Percentiles rank a stretch among this genome's conserved stretches.
Evolutionary conservation across 2,797 vertebrate species (phyloP).

Genomic region (Fistularia tabacaria): DNA sequence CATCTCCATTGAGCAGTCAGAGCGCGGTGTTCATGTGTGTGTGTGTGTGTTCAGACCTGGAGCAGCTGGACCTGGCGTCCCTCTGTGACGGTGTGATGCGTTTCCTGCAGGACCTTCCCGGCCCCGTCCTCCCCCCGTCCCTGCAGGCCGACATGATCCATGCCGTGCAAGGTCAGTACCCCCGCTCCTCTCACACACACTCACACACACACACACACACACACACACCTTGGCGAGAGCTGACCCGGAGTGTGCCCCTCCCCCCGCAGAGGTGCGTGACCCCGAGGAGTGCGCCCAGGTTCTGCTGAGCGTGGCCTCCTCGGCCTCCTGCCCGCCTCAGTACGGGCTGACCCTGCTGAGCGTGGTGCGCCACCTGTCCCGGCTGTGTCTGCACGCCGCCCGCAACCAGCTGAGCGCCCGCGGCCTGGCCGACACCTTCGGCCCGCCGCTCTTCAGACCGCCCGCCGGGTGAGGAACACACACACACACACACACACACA

Average conservation of each 20-base stretch:
- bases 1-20: background rate
- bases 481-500: background rate
- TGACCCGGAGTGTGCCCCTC: background rate
- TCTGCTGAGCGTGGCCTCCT: conserved; percentile 79
- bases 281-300: conserved; percentile 82
- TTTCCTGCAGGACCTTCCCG: conserved; percentile 86
- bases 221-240: background rate
- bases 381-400: conserved; percentile 75
- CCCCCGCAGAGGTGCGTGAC: conserved; percentile 78
- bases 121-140: conserved; percentile 80
- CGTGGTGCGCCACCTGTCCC: conserved; percentile 86
- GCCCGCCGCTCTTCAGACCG: conserved; percentile 82
- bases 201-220: no score
- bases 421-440: conserved; percentile 81
- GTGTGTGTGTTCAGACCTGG: conserved; percentile 74
- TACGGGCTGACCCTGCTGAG: conserved; percentile 87
- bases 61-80: conserved; percentile 77
- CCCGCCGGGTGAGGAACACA: conserved; percentile 65
- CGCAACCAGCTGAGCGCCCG: conserved; percentile 80
- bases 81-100: conserved; percentile 83
- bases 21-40: background rate
- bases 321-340: conserved; percentile 81
- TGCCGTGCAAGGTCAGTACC: conserved; percentile 75
- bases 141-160: conserved; percentile 84
- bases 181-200: background rate